Conservation (phyloP, 2,113 vertebrate species). For the Setophaga kirtlandii region DNA sequence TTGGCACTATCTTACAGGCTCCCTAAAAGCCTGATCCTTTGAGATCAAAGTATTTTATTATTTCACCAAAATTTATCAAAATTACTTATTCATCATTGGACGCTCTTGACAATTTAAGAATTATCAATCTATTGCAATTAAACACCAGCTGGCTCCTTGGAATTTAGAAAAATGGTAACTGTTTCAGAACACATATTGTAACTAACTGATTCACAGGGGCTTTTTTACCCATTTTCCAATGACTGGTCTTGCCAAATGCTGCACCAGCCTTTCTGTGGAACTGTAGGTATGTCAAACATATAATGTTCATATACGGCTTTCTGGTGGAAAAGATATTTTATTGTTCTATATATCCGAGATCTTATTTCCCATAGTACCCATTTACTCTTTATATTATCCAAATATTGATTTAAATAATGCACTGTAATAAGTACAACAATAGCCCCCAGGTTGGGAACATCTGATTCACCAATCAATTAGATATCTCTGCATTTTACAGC, state of each 20-base stretch:
- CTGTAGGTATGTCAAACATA: neutral
- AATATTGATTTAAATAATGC: slow-evolving; percentile 21
- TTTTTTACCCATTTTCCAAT: neutral
- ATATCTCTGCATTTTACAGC: neutral
- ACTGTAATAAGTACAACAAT: neutral
- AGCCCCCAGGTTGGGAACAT: neutral
- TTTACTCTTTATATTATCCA: neutral
- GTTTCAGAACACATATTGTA: neutral
- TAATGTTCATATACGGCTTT: neutral
- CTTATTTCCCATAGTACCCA: neutral
- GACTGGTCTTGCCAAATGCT: neutral
- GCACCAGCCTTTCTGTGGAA: neutral
- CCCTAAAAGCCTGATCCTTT: neutral
- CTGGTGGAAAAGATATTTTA: neutral
- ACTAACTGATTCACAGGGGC: neutral
- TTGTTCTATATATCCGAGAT: neutral
- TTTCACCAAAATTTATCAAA: neutral
- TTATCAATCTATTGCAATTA: neutral
- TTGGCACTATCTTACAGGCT: neutral
- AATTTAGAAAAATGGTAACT: slow-evolving; percentile 6
- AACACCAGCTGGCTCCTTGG: neutral
- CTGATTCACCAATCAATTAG: neutral
- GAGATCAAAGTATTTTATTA: neutral
- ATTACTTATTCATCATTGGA: neutral
- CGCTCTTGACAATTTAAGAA: neutral